Conservation (phyloP, 2,113 vertebrate genomes). For the Tenebrosternarchus preto region DNA sequence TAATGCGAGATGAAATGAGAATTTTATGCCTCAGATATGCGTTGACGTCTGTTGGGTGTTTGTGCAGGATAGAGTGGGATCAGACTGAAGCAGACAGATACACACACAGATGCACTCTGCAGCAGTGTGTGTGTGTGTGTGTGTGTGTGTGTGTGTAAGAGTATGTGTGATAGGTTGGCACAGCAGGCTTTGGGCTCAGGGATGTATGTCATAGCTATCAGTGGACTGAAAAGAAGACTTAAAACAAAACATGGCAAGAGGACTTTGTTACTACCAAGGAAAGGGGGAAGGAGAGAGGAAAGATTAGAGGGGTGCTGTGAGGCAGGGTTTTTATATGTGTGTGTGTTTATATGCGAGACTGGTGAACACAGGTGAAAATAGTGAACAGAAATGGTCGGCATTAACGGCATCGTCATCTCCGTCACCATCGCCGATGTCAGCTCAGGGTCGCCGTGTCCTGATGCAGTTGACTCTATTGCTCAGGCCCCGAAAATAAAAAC, state of each 20-base stretch:
- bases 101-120: neutral
- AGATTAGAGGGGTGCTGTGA: constrained; percentile 17
- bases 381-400: too few relatives aligned
- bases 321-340: neutral
- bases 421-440: too few relatives aligned
- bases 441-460: too few relatives aligned
- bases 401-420: too few relatives aligned
- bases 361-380: neutral
- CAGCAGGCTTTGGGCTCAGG: constrained; percentile 23
- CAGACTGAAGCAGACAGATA: neutral
- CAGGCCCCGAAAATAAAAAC: constrained; percentile 35
- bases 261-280: neutral
- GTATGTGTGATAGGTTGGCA: neutral
- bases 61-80: constrained; percentile 27
- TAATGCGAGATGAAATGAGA: constrained; percentile 21
- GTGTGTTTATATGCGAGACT: constrained; percentile 31
- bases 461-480: constrained; percentile 17
- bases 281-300: neutral
- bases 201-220: constrained; percentile 20
- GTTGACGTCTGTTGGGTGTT: constrained; percentile 27
- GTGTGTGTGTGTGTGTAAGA: constrained; percentile 19
- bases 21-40: constrained; percentile 17
- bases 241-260: constrained; percentile 39
- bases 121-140: neutral
- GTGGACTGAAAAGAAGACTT: constrained; percentile 26